Base-by-base conservation (phyloP, 2,888 invertebrate species). In the Melipona beecheii region DNA sequence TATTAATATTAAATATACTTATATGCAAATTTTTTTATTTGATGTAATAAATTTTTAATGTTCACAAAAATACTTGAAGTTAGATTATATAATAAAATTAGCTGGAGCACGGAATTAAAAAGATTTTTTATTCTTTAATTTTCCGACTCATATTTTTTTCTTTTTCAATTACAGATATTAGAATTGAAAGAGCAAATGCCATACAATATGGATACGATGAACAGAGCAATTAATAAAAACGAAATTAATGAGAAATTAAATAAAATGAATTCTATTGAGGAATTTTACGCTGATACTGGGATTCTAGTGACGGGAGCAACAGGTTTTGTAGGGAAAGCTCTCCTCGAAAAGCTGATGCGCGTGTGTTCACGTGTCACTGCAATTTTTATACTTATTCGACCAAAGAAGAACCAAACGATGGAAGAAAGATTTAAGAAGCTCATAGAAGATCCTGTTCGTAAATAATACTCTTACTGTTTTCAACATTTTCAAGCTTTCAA, bases 311-410 rank as follows among this genome's bases (percentile, higher is more conserved):
- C 96, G 31, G 97, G 97, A 6, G 96, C 96, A 13, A 98, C 97
- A 27, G 98, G 99, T n/a, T 99, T 99, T 94, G 96, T 99, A 72
- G 99, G 99, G 54, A 99, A 99, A 95, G 98, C 98, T 0, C 95
- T 99, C 3, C 95, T 99, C 83, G 99, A 99, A 95, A 99, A 99
- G 94, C 95, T 99, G 17, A 95, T 99, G 36, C 96, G 99, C 92
- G 97, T 97, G 75, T 98, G 98, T 94, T 97, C 97, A 0, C 96
- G 96, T 2, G 95, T 99, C 24, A 95, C 96, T 60, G 96, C 96
- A 17, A 96, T 99, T 75, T 99, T 97, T 93, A 95, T 98, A 69
- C 95, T 99, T 84, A 97, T 99, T 93, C 95, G 99, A 83, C 96
- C 97, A 89, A 97, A 97, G 93, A 94, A 96, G 83, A 97, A 97